Evolutionary conservation across 2,113 vertebrate genomes (phyloP).

Genomic region (Monarcha castaneiventris): DNA sequence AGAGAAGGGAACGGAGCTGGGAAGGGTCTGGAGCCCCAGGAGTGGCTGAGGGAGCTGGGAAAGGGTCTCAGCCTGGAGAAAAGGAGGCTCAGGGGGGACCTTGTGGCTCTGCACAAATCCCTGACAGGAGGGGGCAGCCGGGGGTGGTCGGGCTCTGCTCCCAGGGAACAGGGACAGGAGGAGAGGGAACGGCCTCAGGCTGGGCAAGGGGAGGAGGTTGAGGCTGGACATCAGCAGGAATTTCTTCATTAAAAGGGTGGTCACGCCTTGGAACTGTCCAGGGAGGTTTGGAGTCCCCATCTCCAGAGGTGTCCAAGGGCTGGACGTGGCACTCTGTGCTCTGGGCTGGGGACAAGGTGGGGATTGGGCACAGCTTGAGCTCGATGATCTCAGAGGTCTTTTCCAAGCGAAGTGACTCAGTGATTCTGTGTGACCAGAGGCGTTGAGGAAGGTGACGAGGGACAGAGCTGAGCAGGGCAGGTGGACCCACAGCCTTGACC

Average conservation of each 20-base stretch:
- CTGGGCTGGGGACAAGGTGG: not conserved
- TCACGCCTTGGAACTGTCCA: not conserved
- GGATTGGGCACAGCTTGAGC: fast-evolving
- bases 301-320: not conserved
- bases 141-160: fast-evolving
- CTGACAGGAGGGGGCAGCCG: not conserved
- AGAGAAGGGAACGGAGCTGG: fast-evolving
- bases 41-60: not conserved
- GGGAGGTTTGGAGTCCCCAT: no score
- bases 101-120: not conserved
- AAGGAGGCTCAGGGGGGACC: not conserved
- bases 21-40: fast-evolving
- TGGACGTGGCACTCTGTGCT: not conserved
- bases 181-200: fast-evolving
- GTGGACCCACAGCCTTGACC: not conserved
- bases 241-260: fast-evolving
- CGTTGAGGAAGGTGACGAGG: not conserved
- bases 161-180: not conserved
- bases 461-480: not conserved
- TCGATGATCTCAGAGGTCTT: fast-evolving
- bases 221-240: not conserved
- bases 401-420: not conserved
- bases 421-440: not conserved
- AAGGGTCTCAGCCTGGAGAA: not conserved
- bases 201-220: fast-evolving